phyloP scores from a whole-genome alignment of 2,888 invertebrate species.

The Antheraea assamensis region DNA sequence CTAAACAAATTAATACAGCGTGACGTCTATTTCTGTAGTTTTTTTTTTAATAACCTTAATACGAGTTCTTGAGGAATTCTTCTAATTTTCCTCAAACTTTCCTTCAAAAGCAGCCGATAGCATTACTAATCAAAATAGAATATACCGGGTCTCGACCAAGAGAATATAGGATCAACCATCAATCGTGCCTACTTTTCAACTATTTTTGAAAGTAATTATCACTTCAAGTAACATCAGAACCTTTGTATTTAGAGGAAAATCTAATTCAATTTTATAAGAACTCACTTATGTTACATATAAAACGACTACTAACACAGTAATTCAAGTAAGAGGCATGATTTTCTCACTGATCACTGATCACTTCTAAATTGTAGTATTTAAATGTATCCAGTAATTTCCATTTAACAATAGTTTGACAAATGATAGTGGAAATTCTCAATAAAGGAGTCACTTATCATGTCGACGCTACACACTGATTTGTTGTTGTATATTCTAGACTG shows the following conservation, averaged over 20 bases:
- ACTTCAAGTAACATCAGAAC: background rate
- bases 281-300: background rate
- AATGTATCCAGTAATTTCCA: background rate
- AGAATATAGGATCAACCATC: background rate
- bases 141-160: background rate
- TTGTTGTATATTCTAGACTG: background rate
- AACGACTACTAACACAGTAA: background rate
- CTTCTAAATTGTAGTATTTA: background rate
- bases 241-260: background rate
- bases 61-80: background rate
- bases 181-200: background rate
- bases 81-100: background rate
- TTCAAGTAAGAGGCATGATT: background rate
- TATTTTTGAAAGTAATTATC: background rate
- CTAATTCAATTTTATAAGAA: background rate
- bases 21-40: background rate
- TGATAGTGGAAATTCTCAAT: background rate
- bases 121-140: background rate
- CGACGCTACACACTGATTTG: background rate
- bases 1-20: no score
- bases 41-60: background rate
- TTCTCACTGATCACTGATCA: background rate
- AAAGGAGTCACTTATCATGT: background rate
- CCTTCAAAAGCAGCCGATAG: background rate
- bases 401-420: background rate